phyloP scores from a whole-genome alignment of 2,797 vertebrate genomes.

The Sebastes glaucus region DNA sequence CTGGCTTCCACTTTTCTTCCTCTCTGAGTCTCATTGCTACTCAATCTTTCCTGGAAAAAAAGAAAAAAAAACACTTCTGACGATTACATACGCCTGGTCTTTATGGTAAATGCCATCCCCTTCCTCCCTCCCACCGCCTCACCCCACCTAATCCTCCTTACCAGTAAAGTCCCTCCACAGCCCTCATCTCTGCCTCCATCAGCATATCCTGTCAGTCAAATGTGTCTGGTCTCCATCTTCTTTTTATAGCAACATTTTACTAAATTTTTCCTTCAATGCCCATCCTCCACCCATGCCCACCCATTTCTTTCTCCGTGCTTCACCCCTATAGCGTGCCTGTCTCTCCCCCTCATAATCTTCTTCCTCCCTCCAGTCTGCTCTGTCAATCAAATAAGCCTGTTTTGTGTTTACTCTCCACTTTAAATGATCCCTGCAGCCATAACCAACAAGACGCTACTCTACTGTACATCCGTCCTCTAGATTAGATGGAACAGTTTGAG shows the following conservation, averaged over 20 bases:
- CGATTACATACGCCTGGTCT: conserved; percentile 9
- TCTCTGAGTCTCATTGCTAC: background rate
- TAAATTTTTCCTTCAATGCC: background rate
- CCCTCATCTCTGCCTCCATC: conserved; percentile 38
- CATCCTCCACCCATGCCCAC: background rate
- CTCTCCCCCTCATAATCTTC: conserved; percentile 20
- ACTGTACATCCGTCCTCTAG: conserved; percentile 1
- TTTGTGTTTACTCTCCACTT: conserved; percentile 59
- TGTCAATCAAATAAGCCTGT: conserved; percentile 75
- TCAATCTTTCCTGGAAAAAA: background rate
- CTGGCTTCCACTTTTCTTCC: background rate
- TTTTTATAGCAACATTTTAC: conserved; percentile 31
- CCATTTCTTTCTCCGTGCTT: conserved; percentile 11
- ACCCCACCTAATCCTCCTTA: conserved; percentile 46
- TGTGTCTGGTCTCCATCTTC: conserved; percentile 10
- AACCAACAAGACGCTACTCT: conserved; percentile 12
- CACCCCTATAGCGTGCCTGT: background rate
- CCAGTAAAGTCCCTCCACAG: conserved; percentile 22
- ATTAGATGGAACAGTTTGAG: conserved; percentile 5
- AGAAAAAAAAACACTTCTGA: background rate
- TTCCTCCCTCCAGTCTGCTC: conserved; percentile 46
- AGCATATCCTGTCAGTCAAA: conserved; percentile 51
- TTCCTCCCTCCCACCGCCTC: conserved; percentile 2
- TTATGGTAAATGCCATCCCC: conserved; percentile 47
- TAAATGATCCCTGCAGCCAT: conserved; percentile 44